Evolutionary conservation across 1,140 invertebrate genomes (phyloP), one percentile per base, ranked within the genome.

Genomic region (Tetraneura akinire): DNA sequence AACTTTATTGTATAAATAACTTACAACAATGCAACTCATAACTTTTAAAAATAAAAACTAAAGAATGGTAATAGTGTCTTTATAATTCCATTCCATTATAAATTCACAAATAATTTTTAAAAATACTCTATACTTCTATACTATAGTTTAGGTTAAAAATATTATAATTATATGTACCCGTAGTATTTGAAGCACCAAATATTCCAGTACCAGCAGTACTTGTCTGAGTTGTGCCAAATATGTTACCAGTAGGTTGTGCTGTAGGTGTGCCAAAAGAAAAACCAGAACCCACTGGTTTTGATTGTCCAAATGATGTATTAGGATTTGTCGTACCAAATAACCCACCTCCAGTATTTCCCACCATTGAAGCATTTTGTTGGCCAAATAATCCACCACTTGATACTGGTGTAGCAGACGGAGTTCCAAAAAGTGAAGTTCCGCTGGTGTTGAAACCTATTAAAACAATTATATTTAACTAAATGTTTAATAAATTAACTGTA

Each of bases 161-260:
- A 37, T 37, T 37, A 37, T 37, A 37, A 37, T 3, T 37, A 37
- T 37, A 37, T 37, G 8, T 64, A 68, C 29, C 21, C 51, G 80
- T 57, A n/a, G n/a, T n/a, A 70, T 86, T 83, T 10, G 86, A 87
- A 71, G 86, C 86, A 23, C 90, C 89, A 85, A 92, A 92, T 0
- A 92, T 86, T 82, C 88, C 88, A 4, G 89, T 88, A 3, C 85
- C 86, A 0, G 86, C 85, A 57, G 88, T 87, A 42, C 85, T 86
- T 13, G 89, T 85, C 82, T 90, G 90, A 62, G 74, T 37, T 23
- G 74, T 29, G 0, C 91, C 91, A 85, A 94, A 93, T 11, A 89
- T 82, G 81, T 60, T 88, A 70, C 83, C 86, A 57, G 84, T 83
- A 83, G 86, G 88, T 83, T 84, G 87, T 81, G 78, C 83, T 23